These are phyloP conservation scores for Harpalus rufipes DNA, from an alignment of 2,888 invertebrate species.

Conservation along the genomic window DNA sequence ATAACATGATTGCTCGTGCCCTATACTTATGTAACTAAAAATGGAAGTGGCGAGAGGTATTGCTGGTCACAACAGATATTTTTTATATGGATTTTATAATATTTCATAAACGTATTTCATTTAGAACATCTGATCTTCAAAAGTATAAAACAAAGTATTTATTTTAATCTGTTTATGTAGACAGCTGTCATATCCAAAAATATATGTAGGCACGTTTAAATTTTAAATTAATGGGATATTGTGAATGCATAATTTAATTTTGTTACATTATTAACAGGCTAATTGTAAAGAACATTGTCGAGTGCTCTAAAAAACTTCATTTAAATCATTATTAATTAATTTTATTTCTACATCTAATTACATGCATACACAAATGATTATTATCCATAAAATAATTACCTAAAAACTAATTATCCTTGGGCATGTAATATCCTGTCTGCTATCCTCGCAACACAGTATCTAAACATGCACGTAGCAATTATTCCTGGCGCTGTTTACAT, in stretches of 20 bases:
- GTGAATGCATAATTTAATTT: not conserved
- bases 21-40: no score
- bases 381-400: constrained; percentile 41
- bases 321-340: constrained; percentile 1
- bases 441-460: not conserved
- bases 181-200: no score
- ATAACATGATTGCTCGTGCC: no score
- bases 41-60: no score
- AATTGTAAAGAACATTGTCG: not conserved
- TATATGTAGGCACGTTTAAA: no score
- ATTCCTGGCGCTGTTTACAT: constrained; percentile 57
- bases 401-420: constrained; percentile 20
- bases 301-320: not conserved
- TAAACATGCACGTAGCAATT: constrained; percentile 63
- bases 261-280: not conserved
- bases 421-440: not conserved
- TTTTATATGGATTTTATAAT: no score
- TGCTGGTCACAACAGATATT: no score
- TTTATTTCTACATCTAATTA: not conserved
- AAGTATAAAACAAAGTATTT: no score
- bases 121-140: no score
- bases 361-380: constrained; percentile 17
- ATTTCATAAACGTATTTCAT: no score
- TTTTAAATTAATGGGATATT: not conserved
- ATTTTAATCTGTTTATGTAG: no score